Percentiles rank a stretch among this genome's conserved stretches.
phyloP scores from a whole-genome alignment of 2,888 invertebrate genomes.

The Eledona agricola region DNA sequence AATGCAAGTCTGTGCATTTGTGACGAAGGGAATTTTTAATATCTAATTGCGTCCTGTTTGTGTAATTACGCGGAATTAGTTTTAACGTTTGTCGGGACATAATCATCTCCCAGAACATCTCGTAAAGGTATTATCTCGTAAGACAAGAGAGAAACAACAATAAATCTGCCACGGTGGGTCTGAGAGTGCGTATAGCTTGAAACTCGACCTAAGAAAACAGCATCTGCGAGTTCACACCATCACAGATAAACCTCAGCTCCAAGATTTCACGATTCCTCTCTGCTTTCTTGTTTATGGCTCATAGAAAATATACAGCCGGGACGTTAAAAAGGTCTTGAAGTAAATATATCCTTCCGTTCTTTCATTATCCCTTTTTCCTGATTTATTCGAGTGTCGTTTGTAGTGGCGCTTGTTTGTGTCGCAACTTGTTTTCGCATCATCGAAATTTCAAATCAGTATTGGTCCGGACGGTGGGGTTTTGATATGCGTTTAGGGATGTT shows the following conservation, averaged over 20 bases:
- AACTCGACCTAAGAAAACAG: conserved; percentile 52
- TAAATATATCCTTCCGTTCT: conserved; percentile 10
- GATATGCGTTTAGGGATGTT: conserved; percentile 49
- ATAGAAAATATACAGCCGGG: conserved; percentile 49
- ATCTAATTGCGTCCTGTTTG: no score
- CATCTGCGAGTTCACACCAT: conserved; percentile 57
- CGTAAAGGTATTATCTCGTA: conserved; percentile 31
- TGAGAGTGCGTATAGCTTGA: conserved; percentile 49
- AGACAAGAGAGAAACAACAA: conserved; percentile 44
- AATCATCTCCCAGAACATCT: no score
- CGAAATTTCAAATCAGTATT: conserved; percentile 14
- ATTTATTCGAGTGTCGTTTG: not conserved
- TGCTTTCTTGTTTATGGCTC: conserved; percentile 55
- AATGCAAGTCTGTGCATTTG: no score
- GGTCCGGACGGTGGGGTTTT: conserved; percentile 34
- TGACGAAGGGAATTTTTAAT: no score
- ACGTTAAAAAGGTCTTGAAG: conserved; percentile 31
- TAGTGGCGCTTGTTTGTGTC: not conserved
- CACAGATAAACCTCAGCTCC: conserved; percentile 58
- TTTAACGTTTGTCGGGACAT: no score
- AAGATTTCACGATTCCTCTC: conserved; percentile 58
- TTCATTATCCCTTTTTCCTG: conserved; percentile 16
- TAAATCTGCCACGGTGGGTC: conserved; percentile 48
- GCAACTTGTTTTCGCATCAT: not conserved
- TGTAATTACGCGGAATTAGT: no score